Conservation (phyloP, 2,113 vertebrate species). For the Turdus rufiventris region DNA sequence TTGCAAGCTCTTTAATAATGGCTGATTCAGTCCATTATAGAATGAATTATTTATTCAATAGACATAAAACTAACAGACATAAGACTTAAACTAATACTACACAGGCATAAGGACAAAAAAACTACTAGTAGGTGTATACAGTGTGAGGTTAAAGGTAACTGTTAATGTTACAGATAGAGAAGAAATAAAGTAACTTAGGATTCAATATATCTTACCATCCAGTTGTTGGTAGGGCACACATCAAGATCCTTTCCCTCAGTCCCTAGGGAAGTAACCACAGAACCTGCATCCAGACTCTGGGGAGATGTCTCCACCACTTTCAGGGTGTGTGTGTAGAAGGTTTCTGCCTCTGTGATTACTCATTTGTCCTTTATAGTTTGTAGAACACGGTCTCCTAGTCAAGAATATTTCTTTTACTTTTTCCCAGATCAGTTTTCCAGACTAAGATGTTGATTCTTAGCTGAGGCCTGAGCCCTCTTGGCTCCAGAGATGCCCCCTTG, state of each 20-base stretch:
- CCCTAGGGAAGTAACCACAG: not conserved
- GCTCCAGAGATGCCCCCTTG: not conserved
- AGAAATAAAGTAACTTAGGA: not conserved
- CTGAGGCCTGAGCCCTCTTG: not conserved
- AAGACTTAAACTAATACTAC: not conserved
- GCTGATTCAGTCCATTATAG: not conserved
- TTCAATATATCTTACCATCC: not conserved
- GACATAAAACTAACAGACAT: not conserved
- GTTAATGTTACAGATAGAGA: not conserved
- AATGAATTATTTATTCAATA: not conserved
- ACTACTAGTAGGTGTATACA: too few species aligned
- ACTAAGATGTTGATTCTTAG: not conserved
- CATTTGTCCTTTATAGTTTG: not conserved
- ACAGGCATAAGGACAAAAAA: not conserved
- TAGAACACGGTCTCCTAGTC: not conserved
- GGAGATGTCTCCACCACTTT: not conserved
- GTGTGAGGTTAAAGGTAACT: not conserved
- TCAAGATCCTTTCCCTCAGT: not conserved
- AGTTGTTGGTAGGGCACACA: not conserved
- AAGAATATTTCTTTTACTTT: not conserved
- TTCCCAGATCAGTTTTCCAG: not conserved
- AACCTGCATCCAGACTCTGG: accelerated
- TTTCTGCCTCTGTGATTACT: not conserved
- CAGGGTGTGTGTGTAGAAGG: not conserved
- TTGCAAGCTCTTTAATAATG: not conserved